A percentile compares a stretch with the other conserved stretches of the same genome.
Conservation (phyloP, 2,888 invertebrate genomes). For the Cerastis rubricosa region DNA sequence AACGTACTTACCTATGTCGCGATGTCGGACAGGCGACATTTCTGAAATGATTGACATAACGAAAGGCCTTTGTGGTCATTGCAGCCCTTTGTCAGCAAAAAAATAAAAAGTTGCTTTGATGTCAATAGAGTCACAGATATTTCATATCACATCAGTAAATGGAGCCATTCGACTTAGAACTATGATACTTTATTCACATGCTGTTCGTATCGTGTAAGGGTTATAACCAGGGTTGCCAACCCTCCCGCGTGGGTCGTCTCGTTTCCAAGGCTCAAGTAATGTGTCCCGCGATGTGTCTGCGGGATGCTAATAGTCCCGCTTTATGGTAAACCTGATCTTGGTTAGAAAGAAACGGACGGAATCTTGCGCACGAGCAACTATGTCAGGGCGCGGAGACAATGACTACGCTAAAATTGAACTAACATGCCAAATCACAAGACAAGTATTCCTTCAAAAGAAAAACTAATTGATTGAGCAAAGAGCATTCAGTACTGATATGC, state of each 20-base stretch:
- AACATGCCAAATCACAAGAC: not conserved
- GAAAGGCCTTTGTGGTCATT: slow-evolving; percentile 53
- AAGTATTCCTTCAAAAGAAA: not conserved
- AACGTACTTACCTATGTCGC: slow-evolving; percentile 2
- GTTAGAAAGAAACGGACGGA: not conserved
- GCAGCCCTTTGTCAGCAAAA: slow-evolving; percentile 25
- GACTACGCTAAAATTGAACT: not conserved
- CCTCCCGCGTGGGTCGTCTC: not conserved
- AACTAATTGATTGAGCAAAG: not conserved
- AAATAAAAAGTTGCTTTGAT: slow-evolving; percentile 53
- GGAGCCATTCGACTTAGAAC: not conserved
- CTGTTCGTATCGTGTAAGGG: not conserved
- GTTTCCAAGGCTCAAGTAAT: not conserved
- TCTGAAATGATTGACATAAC: slow-evolving; percentile 43
- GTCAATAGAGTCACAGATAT: slow-evolving; percentile 41
- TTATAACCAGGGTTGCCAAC: not conserved
- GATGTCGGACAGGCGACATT: slow-evolving; percentile 20
- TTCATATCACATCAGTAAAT: slow-evolving; percentile 22
- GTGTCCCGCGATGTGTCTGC: not conserved
- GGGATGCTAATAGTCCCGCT: not conserved
- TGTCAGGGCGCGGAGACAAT: not conserved
- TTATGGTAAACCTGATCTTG: not conserved
- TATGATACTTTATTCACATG: slow-evolving; percentile 2
- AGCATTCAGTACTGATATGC: not conserved
- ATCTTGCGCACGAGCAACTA: not conserved